phyloP scores from a whole-genome alignment of 2,113 vertebrate species.

The Myiozetetes cayanensis region DNA sequence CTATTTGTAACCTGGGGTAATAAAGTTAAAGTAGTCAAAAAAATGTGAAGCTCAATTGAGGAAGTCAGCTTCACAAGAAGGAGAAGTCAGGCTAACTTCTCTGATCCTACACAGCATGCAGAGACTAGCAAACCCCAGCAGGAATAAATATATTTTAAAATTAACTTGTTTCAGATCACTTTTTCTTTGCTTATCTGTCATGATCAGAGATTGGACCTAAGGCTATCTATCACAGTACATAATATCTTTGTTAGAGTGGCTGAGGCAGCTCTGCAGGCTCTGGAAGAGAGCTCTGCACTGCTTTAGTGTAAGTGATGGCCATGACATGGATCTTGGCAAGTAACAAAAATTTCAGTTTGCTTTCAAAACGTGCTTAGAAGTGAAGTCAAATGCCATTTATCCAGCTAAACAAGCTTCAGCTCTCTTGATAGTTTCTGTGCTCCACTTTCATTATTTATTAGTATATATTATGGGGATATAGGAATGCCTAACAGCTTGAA shows the following conservation, averaged over 20 bases:
- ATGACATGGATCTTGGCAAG: not conserved
- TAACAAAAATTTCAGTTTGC: not conserved
- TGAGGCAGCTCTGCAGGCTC: not conserved
- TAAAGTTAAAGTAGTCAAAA: not conserved
- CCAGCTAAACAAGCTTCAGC: not conserved
- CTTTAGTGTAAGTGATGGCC: not conserved
- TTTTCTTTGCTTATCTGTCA: conserved; percentile 3
- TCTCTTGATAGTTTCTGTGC: not conserved
- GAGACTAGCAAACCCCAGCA: not conserved
- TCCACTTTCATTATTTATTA: conserved; percentile 27
- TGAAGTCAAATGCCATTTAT: not conserved
- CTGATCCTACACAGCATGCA: not conserved
- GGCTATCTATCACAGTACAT: not conserved
- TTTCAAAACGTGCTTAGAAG: not conserved
- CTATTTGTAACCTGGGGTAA: not conserved
- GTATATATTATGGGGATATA: not conserved
- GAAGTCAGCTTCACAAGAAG: not conserved
- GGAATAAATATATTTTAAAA: not conserved
- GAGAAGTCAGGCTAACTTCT: not conserved
- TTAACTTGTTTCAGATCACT: not conserved
- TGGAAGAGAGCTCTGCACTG: not conserved
- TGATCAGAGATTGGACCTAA: not conserved
- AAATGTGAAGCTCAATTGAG: not conserved
- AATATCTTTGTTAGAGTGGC: not conserved
- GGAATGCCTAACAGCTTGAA: not conserved